Evolutionary conservation across 2,888 invertebrate genomes (phyloP).

Genomic region (Aphodius granarius): DNA sequence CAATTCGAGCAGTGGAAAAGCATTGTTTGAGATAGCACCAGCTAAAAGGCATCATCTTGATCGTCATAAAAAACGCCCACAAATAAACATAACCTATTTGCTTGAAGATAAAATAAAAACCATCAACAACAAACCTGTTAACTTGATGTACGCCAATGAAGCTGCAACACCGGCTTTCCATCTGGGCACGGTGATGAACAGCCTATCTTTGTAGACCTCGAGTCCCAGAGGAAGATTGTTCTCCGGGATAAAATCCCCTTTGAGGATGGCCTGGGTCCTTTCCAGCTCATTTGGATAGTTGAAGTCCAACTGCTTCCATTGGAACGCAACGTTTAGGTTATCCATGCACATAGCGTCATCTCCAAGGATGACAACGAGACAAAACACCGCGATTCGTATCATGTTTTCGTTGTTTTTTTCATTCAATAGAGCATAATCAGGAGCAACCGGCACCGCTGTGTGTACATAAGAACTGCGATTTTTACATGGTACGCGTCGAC

Average conservation of each 20-base stretch:
- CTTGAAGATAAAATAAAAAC: neutral
- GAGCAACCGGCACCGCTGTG: neutral
- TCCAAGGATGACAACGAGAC: neutral
- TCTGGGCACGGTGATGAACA: conserved; percentile 75
- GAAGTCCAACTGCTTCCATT: conserved; percentile 76
- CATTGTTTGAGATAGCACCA: neutral
- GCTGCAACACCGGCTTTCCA: conserved; percentile 77
- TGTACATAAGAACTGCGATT: neutral
- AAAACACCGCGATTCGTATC: neutral
- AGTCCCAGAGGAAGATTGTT: conserved; percentile 75
- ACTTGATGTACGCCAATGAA: conserved; percentile 71
- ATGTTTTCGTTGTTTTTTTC: neutral
- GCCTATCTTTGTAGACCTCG: conserved; percentile 67
- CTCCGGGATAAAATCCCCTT: conserved; percentile 65
- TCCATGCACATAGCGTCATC: conserved; percentile 56
- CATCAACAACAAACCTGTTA: conserved; percentile 60
- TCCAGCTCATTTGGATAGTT: conserved; percentile 62
- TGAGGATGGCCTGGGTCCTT: conserved; percentile 61
- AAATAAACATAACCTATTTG: neutral
- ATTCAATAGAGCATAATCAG: neutral
- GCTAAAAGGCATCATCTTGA: too few species aligned
- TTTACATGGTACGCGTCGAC: conserved; percentile 3
- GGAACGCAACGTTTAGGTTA: conserved; percentile 68
- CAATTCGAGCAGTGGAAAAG: neutral
- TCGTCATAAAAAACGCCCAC: too few species aligned